Conservation (phyloP, 2,888 invertebrate genomes). For the Netelia virgata region DNA sequence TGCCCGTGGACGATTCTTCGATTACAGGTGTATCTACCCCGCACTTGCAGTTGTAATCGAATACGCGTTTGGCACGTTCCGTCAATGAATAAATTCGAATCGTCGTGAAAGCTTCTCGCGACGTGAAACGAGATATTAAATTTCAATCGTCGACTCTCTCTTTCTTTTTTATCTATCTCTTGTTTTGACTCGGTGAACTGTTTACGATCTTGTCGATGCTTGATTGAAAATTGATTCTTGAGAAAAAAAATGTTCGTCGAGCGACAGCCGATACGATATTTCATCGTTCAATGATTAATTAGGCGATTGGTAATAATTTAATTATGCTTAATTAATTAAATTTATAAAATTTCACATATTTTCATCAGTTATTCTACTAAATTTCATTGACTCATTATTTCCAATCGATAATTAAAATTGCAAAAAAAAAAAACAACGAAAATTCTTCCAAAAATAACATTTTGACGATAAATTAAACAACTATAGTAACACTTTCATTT, state of each 20-base stretch:
- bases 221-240: background rate
- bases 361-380: too few species aligned
- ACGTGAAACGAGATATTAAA: constrained; percentile 13
- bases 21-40: background rate
- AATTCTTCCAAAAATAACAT: too few species aligned
- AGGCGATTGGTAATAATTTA: too few species aligned
- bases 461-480: too few species aligned
- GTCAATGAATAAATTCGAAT: constrained; percentile 20
- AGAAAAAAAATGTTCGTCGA: background rate
- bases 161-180: background rate
- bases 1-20: background rate
- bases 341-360: too few species aligned
- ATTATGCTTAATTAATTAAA: too few species aligned
- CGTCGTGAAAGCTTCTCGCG: constrained; percentile 10
- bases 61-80: background rate
- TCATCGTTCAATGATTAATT: too few species aligned
- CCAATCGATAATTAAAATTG: too few species aligned
- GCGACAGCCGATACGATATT: too few species aligned
- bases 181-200: background rate
- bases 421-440: too few species aligned
- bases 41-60: background rate
- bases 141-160: constrained; percentile 7
- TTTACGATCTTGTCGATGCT: background rate
- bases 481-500: too few species aligned
- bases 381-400: too few species aligned